These are phyloP conservation scores for Anarrhichthys ocellatus DNA, from an alignment of 2,113 vertebrate genomes.

Conservation along the genomic window DNA sequence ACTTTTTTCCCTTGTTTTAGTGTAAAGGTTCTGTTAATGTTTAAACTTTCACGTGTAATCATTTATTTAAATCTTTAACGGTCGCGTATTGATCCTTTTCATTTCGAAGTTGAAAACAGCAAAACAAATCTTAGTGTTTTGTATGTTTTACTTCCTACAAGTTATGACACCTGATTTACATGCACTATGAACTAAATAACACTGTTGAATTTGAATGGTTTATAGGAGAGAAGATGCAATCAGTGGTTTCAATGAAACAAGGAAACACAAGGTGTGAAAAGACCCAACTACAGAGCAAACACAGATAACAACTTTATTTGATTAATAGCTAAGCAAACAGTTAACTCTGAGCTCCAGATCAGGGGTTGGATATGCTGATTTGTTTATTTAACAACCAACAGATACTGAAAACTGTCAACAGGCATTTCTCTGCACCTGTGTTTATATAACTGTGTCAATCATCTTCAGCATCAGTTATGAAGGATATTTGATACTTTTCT, in stretches of 20 bases:
- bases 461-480: neutral
- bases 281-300: conserved; percentile 12
- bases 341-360: conserved; percentile 20
- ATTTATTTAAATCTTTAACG: conserved; percentile 22
- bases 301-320: conserved; percentile 26
- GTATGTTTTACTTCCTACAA: neutral
- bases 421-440: conserved; percentile 42
- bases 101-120: neutral
- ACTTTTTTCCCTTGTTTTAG: neutral
- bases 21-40: conserved; percentile 32
- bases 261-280: conserved; percentile 26
- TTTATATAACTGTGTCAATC: conserved; percentile 3
- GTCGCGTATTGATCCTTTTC: neutral
- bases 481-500: neutral
- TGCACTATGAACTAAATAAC: neutral
- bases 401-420: conserved; percentile 10
- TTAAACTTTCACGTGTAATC: conserved; percentile 28
- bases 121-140: neutral
- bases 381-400: conserved; percentile 49
- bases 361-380: conserved; percentile 34
- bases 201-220: neutral
- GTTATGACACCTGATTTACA: neutral
- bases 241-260: conserved; percentile 1
- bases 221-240: neutral
- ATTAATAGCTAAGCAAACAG: conserved; percentile 53